These are phyloP conservation scores for Silurus asotus DNA, from an alignment of 2,113 vertebrate genomes.

Conservation along the genomic window DNA sequence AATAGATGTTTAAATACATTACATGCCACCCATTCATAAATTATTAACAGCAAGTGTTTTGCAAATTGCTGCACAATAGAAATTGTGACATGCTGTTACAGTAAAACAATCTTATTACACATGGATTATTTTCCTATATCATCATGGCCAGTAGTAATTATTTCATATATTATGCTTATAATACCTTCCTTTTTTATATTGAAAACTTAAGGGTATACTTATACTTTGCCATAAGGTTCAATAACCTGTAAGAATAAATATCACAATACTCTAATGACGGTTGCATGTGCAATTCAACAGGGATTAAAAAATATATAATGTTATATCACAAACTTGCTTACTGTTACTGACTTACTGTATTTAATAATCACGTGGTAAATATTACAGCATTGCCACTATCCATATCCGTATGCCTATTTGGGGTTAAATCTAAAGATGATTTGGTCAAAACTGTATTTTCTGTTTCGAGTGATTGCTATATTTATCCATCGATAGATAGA, in stretches of 20 bases:
- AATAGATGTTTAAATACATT: neutral
- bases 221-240: neutral
- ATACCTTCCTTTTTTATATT: neutral
- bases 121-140: neutral
- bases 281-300: neutral
- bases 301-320: neutral
- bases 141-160: neutral
- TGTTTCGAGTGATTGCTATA: too few species aligned
- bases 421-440: neutral
- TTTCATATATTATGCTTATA: neutral
- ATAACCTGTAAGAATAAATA: neutral
- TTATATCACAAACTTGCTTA: neutral
- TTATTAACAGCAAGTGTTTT: neutral
- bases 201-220: neutral
- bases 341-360: neutral
- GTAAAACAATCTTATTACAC: neutral
- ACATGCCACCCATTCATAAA: too few species aligned
- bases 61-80: neutral
- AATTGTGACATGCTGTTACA: neutral
- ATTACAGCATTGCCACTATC: neutral
- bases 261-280: too few species aligned
- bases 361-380: neutral
- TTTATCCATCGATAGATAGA: too few species aligned
- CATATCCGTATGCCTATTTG: neutral
- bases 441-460: neutral